Evolutionary conservation across 30 jellyfish, hydroid and myxozoan genomes (phyloP).

Genomic region (Cassiopea andromeda): DNA sequence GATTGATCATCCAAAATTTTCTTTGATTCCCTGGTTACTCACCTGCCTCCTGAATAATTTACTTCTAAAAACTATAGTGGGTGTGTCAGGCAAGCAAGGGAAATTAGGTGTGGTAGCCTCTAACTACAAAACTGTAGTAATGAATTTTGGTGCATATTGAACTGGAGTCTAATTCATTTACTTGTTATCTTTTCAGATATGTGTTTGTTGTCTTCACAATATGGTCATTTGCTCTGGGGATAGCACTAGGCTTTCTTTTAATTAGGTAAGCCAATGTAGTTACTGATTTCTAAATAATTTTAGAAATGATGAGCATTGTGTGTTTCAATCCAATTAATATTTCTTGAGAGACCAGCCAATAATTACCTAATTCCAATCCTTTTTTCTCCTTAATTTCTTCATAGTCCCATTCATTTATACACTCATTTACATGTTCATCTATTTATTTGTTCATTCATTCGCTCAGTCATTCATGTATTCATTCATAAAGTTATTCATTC

Average conservation of each 20-base stretch:
- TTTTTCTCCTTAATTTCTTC: background rate
- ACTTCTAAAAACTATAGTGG: too few species aligned
- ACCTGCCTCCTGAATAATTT: too few species aligned
- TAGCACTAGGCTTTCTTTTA: slow-evolving; percentile 80
- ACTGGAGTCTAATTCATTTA: too few species aligned
- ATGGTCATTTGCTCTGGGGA: slow-evolving; percentile 93
- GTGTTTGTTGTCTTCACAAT: slow-evolving; percentile 86
- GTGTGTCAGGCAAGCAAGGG: too few species aligned
- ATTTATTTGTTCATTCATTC: background rate
- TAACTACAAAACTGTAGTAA: too few species aligned
- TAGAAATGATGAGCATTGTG: background rate
- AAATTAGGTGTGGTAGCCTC: too few species aligned
- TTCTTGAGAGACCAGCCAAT: background rate
- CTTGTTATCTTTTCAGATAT: slow-evolving; percentile 54
- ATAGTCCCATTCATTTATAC: background rate
- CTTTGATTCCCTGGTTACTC: too few species aligned
- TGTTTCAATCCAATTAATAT: background rate
- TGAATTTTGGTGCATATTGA: too few species aligned
- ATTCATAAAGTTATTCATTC: too few species aligned
- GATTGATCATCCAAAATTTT: too few species aligned
- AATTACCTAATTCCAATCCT: background rate
- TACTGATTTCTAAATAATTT: too few species aligned
- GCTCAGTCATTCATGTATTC: background rate
- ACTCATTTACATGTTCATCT: background rate
- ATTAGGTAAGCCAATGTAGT: slow-evolving; percentile 47